Base-by-base conservation (phyloP, 2,797 vertebrate species). In the Meda fulgida region DNA sequence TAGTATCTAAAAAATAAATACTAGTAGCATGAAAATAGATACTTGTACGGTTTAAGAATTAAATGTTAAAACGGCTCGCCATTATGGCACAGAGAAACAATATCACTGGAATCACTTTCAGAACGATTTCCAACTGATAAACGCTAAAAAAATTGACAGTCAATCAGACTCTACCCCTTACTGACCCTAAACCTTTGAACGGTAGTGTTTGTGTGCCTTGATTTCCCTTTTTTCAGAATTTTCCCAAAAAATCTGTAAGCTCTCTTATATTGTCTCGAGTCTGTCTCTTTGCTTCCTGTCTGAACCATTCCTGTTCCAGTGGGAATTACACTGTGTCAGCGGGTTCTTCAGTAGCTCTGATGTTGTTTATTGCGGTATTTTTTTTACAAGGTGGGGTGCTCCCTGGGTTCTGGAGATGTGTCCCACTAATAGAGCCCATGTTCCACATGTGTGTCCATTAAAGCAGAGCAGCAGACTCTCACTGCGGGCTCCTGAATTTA, bases 401-500 rank as follows among this genome's bases (percentile, higher is more conserved):
- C 89, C 65, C 78, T 53, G 51, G 90, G 91, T 92, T 95, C 90
- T 93, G 93, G 92, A 93, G 80, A 91, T 89, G 88, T 85, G 89
- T 85, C 85, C 84, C 80, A 48, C 89, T 93, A 93, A 91, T 91
- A 81, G 91, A 58, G 91, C 87, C 83, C 93, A 92, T 93, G 94
- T 94, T 92, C 92, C 93, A 95, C 93, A 91, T 93, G 93, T 92
- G 91, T 92, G 89, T 92, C 92, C 92, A 94, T 93, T 93, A 95
- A 93, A 94, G 87, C 85, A 87, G 89, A 58, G 85, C 90, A 90
- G 89, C 91, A 91, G 91, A 87, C 91, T 93, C 92, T 93, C 93
- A 93, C 93, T 89, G 91, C 86, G 86, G 94, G 93, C 89, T 91
- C 43, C 36, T 85, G 91, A 85, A 87, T 88, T 94, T 93, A 93